Conservation (phyloP, 2,888 invertebrate species). For the Orthosia gothica region DNA sequence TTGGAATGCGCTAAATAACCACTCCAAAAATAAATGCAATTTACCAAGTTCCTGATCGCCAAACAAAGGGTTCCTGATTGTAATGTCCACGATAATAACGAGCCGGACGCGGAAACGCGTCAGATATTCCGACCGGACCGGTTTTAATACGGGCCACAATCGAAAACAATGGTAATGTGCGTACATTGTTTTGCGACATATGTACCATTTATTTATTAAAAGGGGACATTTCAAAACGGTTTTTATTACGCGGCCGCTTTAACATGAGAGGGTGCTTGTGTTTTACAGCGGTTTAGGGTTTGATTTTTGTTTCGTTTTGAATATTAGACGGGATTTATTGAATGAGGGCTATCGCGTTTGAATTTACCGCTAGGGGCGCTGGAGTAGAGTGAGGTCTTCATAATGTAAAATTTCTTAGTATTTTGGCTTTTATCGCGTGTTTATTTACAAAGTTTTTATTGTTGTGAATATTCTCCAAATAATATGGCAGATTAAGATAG, state of each 20-base stretch:
- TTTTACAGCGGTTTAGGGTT: slow-evolving; percentile 29
- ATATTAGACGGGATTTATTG: slow-evolving; percentile 18
- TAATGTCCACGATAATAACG: slow-evolving; percentile 68
- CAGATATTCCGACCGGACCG: slow-evolving; percentile 69
- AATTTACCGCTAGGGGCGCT: no score
- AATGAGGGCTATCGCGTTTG: neutral
- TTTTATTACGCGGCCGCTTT: slow-evolving; percentile 59
- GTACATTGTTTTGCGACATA: slow-evolving; percentile 70
- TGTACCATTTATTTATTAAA: slow-evolving; percentile 70
- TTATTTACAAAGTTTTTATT: no score
- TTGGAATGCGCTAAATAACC: slow-evolving; percentile 10
- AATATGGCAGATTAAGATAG: no score
- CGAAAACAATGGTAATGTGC: slow-evolving; percentile 70
- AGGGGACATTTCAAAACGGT: slow-evolving; percentile 49
- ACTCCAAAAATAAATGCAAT: slow-evolving; percentile 52
- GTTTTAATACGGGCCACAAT: slow-evolving; percentile 70
- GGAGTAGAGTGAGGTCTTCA: no score
- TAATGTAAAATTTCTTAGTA: no score
- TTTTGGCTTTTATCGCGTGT: no score
- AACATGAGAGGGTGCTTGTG: slow-evolving; percentile 39
- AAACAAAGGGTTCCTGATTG: slow-evolving; percentile 71
- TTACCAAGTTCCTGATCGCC: slow-evolving; percentile 52
- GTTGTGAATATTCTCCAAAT: no score
- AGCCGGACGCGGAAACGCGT: slow-evolving; percentile 67
- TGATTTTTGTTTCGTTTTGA: slow-evolving; percentile 16